A percentile compares a stretch with the other conserved stretches of the same genome.
phyloP scores from a whole-genome alignment of 2,888 invertebrate species.

The Xanthia icteritia region DNA sequence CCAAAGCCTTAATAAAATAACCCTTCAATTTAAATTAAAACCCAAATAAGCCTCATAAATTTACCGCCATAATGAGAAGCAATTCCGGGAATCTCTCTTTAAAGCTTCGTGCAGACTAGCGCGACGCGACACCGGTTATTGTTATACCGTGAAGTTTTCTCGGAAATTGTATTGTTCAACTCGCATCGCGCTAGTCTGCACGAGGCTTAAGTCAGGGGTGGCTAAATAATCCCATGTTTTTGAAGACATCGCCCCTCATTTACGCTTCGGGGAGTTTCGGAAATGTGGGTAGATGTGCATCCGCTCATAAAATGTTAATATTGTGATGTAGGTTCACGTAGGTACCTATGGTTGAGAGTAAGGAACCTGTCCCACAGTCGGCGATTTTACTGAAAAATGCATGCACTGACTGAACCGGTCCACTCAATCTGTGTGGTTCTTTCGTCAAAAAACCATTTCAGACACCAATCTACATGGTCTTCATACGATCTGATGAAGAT shows the following conservation, averaged over 20 bases:
- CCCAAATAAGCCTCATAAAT: constrained; percentile 3
- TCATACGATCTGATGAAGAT: neutral
- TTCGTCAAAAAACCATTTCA: too few relatives aligned
- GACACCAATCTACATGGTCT: neutral
- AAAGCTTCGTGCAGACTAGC: too few relatives aligned
- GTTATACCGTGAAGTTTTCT: too few relatives aligned
- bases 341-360: neutral
- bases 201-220: neutral
- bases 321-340: neutral
- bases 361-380: neutral
- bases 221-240: constrained; percentile 19
- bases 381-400: neutral
- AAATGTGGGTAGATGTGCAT: constrained; percentile 28
- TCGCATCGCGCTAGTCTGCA: too few relatives aligned
- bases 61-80: constrained; percentile 1
- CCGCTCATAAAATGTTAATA: constrained; percentile 13
- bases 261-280: constrained; percentile 5
- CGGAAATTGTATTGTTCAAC: too few relatives aligned
- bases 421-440: too few relatives aligned
- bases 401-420: neutral
- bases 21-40: constrained; percentile 20
- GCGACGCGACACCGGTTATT: too few relatives aligned
- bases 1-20: constrained; percentile 5
- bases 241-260: constrained; percentile 9
- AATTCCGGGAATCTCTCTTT: constrained; percentile 10